Base-by-base conservation (phyloP, 2,888 invertebrate species). In the Drosophila emarginata region DNA sequence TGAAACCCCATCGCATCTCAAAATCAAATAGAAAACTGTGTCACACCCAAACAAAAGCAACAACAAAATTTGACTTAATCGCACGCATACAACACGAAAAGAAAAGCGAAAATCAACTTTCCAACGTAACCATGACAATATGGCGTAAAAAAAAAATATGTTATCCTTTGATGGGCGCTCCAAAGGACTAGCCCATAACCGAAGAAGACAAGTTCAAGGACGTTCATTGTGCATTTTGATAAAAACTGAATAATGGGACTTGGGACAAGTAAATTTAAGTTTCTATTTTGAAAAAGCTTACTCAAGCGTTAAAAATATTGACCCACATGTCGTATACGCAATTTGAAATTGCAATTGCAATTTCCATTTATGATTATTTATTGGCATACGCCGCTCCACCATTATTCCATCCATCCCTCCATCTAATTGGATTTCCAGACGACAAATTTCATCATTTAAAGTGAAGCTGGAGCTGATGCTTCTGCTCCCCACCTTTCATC, bases 131-230 rank as follows among this genome's bases (percentile, higher is more conserved):
- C 82, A 82, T 87, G 87, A 36, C 62, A 68, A 82, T 87, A 56
- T 12, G 21, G 53, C 15, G 67, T 50, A 80, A 73, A 71, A 32
- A 11, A 11, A 32, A 32, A 32, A 32, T 32, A 60, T 82, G 84
- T 87, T 82, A 82, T 87, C 81, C 87, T 37, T n/a, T 74, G 80
- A 73, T 80, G 68, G 58, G 56, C 67, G 51, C 39, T 2, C 60
- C 36, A 63, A 73, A 67, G 70, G 67, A 79, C 65, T 60, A 70
- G 59, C 58, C 58, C 58, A 52, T 52, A 65, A 26, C 59, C 36
- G 51, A 65, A 64, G 15, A 53, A 9, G 28, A 15, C 89, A 89
- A 89, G 89, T 89, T 89, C 88, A 89, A 89, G 89, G 89, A 85
- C 88, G 83, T 88, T 83, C 77, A 65, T 72, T 59, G 57, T 7